Evolutionary conservation across 2,888 invertebrate genomes (phyloP).

Genomic region (Polietes domitor): DNA sequence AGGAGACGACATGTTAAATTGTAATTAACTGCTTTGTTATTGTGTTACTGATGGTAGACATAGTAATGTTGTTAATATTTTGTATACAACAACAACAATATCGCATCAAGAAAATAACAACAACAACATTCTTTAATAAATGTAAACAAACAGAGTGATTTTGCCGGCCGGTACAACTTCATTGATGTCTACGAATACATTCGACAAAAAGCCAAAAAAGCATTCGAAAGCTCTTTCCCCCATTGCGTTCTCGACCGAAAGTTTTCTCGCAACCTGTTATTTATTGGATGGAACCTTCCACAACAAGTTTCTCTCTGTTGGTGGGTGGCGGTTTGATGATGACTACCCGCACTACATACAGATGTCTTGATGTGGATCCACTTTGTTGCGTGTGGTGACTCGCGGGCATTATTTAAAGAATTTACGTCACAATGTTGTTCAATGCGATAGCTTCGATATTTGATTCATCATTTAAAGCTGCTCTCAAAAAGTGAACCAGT

Average conservation of each 20-base stretch:
- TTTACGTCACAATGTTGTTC: conserved; percentile 39
- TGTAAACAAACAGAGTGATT: conserved; percentile 24
- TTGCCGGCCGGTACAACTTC: conserved; percentile 23
- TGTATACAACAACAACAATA: neutral
- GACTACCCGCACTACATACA: neutral
- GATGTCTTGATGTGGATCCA: neutral
- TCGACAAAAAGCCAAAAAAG: neutral
- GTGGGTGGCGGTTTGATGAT: neutral
- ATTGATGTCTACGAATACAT: neutral
- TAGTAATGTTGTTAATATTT: too few relatives aligned
- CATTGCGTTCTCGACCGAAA: neutral
- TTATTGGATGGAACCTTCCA: neutral
- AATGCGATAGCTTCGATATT: neutral
- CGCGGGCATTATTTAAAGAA: conserved; percentile 34
- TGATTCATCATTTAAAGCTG: neutral
- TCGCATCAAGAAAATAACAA: neutral
- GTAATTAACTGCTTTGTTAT: too few relatives aligned
- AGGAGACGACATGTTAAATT: too few relatives aligned
- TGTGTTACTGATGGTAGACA: too few relatives aligned
- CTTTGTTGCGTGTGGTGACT: conserved; percentile 2
- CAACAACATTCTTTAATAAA: neutral
- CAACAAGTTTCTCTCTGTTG: neutral
- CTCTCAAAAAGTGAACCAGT: neutral
- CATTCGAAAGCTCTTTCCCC: conserved; percentile 4
- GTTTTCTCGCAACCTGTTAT: conserved; percentile 16